Percentiles rank a stretch among this genome's conserved stretches.
phyloP scores from a whole-genome alignment of 2,113 vertebrate genomes.

The Nothocercus julius region DNA sequence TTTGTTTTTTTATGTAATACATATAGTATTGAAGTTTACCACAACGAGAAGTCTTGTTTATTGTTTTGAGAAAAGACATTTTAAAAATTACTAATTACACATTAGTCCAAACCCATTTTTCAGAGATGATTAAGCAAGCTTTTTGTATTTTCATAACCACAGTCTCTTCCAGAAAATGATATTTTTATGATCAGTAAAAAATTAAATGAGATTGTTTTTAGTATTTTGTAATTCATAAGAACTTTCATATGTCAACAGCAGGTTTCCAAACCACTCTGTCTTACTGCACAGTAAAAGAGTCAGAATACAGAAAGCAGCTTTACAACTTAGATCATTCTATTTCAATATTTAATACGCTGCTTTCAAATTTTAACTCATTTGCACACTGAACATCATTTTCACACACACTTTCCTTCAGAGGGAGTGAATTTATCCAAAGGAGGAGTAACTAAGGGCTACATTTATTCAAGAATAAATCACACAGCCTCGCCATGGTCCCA shows the following conservation, averaged over 20 bases:
- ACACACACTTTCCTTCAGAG: background rate
- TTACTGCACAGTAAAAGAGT: background rate
- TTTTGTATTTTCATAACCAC: background rate
- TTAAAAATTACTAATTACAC: constrained; percentile 64
- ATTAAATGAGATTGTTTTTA: constrained; percentile 9
- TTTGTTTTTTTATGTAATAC: constrained; percentile 19
- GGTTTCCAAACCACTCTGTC: background rate
- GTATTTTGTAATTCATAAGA: background rate
- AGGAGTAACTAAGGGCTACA: background rate
- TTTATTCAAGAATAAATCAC: background rate
- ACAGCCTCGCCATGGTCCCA: background rate
- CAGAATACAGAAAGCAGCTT: background rate
- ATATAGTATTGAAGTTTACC: constrained; percentile 43
- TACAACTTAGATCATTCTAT: background rate
- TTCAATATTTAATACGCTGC: background rate
- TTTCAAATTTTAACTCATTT: background rate
- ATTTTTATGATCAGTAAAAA: constrained; percentile 51
- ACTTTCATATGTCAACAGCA: background rate
- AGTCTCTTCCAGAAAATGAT: constrained; percentile 38
- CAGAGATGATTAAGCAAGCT: constrained; percentile 52
- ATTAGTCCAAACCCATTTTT: constrained; percentile 64
- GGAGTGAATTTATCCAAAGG: background rate
- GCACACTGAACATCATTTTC: background rate
- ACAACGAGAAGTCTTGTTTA: constrained; percentile 2
- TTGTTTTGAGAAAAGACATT: constrained; percentile 51